Base-by-base conservation (phyloP, 2,888 invertebrate species). In the Quadroppia sp. region DNA sequence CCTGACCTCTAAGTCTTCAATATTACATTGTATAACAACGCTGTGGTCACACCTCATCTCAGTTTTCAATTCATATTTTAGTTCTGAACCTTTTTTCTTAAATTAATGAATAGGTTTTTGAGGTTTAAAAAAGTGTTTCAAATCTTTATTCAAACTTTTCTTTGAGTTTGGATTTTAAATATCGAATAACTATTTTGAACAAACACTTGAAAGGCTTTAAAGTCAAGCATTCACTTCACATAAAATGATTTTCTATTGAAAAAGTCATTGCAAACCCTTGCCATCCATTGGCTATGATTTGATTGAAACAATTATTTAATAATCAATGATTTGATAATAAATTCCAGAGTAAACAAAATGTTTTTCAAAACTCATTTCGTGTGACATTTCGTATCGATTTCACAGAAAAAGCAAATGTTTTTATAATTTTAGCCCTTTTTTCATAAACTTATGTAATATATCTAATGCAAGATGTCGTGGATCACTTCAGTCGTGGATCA, bases 351-450 rank as follows among this genome's bases (percentile, higher is more conserved):
- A 53, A 53, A 53, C 6, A 2, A 53, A 53, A 25, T 50, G 50
- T 50, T 50, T n/a, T 50, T 4, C n/a, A 59, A 13, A 59, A 11
- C 15, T 6, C 11, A 13, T 59, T 28, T 30, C 13, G 59, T 23
- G 56, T 59, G 25, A 20, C 59, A 59, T 30, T n/a, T n/a, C 15
- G 30, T 59, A 59, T 59, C 20, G 32, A 59, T 59, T 59, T n/a
- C n/a, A n/a, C n/a, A n/a, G n/a, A n/a, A n/a, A n/a, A n/a, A n/a
- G 28, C 36, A 61, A 36, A 61, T 61, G 61, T 36, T 36, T 61
- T 61, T 61, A n/a, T 61, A 61, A 36, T 61, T 61, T 61, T 61
- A 61, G n/a, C 61, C 20, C 32, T 61, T 61, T 59, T 61, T 61
- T 36, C 28, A 28, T 59, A 32, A 15, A 2, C 59, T 59, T 23